Evolutionary conservation across 2,797 vertebrate genomes (phyloP).

Genomic region (Pelobates cultripes): DNA sequence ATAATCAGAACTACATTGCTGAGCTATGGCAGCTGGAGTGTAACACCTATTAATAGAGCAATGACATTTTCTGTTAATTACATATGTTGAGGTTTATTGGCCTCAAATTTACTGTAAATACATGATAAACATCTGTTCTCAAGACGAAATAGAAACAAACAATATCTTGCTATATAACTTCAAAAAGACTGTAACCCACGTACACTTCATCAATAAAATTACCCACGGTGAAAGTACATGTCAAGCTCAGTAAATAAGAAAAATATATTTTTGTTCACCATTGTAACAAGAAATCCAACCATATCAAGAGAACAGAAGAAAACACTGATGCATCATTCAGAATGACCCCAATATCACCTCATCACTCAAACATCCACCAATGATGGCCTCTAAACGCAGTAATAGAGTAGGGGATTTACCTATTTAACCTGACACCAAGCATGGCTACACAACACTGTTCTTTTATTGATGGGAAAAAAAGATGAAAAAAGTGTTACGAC

Average conservation of each 20-base stretch:
- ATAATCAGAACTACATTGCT: no score
- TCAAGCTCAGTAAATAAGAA: neutral
- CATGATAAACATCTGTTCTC: neutral
- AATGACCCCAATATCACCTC: constrained; percentile 5
- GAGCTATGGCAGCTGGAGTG: no score
- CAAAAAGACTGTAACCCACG: neutral
- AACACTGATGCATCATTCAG: neutral
- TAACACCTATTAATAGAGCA: no score
- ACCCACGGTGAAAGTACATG: neutral
- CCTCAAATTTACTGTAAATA: neutral
- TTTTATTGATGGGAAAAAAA: neutral
- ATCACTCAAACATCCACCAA: constrained; percentile 2
- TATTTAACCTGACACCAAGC: neutral
- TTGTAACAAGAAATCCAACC: neutral
- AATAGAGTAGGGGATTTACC: neutral
- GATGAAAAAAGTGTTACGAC: neutral
- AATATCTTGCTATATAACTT: neutral
- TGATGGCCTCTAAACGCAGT: neutral
- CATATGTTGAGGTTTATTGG: neutral
- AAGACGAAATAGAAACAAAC: neutral
- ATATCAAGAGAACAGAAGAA: neutral
- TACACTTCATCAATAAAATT: neutral
- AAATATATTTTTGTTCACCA: neutral
- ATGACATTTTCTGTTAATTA: neutral
- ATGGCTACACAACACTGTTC: neutral